These are phyloP conservation scores for Acronicta leporina DNA, from an alignment of 2,888 invertebrate genomes.

Conservation along the genomic window DNA sequence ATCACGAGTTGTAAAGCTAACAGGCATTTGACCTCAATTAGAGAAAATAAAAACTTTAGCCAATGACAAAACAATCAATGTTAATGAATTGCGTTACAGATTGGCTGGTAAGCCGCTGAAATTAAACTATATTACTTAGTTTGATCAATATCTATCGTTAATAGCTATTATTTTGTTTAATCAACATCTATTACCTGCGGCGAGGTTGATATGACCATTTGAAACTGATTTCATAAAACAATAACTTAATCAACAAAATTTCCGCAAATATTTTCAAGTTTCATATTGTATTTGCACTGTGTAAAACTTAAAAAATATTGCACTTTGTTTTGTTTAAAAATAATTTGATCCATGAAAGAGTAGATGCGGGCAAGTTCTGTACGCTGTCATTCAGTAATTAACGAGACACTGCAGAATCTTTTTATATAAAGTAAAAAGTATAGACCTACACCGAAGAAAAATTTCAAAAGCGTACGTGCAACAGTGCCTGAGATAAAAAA, in stretches of 20 bases:
- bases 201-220: conserved; percentile 15
- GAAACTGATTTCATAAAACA: conserved; percentile 7
- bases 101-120: conserved; percentile 57
- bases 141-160: conserved; percentile 29
- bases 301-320: too few relatives aligned
- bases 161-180: conserved; percentile 37
- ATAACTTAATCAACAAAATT: not conserved
- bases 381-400: not conserved
- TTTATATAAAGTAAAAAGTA: not conserved
- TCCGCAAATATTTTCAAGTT: too few relatives aligned
- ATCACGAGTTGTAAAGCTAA: conserved; percentile 73
- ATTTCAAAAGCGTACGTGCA: conserved; percentile 8
- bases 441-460: conserved; percentile 4
- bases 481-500: conserved; percentile 30
- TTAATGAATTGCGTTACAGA: conserved; percentile 75
- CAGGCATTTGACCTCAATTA: conserved; percentile 82
- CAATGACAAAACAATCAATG: conserved; percentile 84
- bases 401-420: not conserved
- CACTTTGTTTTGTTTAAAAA: not conserved
- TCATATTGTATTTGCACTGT: too few relatives aligned
- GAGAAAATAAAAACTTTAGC: conserved; percentile 77
- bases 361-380: not conserved
- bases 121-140: conserved; percentile 37
- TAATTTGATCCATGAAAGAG: not conserved
- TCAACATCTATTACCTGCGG: conserved; percentile 21